Evolutionary conservation across 2,888 invertebrate species (phyloP).

Genomic region (Oscheius onirici): DNA sequence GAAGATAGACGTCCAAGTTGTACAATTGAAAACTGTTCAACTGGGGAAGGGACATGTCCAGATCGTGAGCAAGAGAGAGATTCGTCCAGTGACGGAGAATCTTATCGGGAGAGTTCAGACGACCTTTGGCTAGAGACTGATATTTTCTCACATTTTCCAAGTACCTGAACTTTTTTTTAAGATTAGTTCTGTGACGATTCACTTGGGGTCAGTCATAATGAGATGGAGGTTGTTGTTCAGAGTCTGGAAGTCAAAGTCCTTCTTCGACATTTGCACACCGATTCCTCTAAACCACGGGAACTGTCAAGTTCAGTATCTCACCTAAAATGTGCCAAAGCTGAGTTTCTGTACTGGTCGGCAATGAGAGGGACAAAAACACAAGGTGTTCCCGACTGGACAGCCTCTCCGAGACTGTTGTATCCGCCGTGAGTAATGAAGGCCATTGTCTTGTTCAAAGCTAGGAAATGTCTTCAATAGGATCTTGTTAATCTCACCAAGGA

Average conservation of each 20-base stretch:
- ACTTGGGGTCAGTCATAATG: constrained; percentile 10
- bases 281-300: constrained; percentile 1
- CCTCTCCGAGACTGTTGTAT: constrained; percentile 34
- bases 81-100: constrained; percentile 24
- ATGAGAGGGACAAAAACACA: constrained; percentile 29
- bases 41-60: constrained; percentile 17
- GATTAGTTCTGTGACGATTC: background rate
- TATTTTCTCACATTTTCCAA: background rate
- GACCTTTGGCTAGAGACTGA: constrained; percentile 9
- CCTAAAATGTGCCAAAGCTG: constrained; percentile 21
- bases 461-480: too few relatives aligned
- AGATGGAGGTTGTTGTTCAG: constrained; percentile 6
- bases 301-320: background rate
- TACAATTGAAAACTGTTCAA: constrained; percentile 17
- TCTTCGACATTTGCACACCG: constrained; percentile 18
- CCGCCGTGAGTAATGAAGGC: constrained; percentile 34
- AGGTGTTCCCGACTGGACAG: constrained; percentile 24
- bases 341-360: constrained; percentile 26
- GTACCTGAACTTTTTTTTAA: background rate
- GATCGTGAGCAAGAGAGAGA: background rate
- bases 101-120: background rate
- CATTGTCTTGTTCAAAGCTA: constrained; percentile 22
- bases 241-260: background rate
- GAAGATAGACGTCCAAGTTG: constrained; percentile 21
- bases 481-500: background rate